Percentiles rank a stretch among this genome's conserved stretches.
phyloP scores from a whole-genome alignment of 2,113 vertebrate species.

The Anthoscopus minutus region DNA sequence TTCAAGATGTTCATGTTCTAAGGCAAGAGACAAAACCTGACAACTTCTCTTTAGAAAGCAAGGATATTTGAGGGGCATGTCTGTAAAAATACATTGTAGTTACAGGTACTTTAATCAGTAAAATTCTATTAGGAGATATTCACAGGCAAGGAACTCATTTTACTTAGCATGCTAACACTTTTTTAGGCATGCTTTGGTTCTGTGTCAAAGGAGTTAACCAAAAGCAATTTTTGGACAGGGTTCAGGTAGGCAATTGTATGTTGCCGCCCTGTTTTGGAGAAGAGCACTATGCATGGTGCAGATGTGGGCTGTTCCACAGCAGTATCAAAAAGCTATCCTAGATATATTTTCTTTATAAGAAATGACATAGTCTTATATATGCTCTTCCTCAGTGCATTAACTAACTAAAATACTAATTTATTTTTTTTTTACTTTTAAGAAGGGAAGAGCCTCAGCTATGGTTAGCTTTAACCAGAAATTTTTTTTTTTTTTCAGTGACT shows the following conservation, averaged over 20 bases:
- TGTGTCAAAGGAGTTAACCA: not conserved
- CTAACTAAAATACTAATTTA: not conserved
- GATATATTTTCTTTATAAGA: not conserved
- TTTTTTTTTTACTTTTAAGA: not conserved
- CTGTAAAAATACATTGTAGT: not conserved
- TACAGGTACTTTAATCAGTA: not conserved
- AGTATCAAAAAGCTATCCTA: not conserved
- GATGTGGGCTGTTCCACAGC: not conserved
- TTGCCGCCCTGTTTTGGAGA: not conserved
- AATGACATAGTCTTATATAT: not conserved
- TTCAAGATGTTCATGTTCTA: not conserved
- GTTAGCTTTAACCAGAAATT: not conserved
- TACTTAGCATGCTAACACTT: not conserved
- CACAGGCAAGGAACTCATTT: fast-evolving
- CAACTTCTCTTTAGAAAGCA: not conserved
- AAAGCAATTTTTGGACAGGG: not conserved
- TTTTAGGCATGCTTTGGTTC: not conserved
- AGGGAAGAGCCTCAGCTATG: not conserved
- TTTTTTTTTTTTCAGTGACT: not conserved
- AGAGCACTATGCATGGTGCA: not conserved
- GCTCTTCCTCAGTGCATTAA: not conserved
- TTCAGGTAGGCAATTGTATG: not conserved
- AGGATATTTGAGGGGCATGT: not conserved
- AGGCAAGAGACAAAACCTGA: not conserved
- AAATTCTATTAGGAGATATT: not conserved